Base-by-base conservation (phyloP, 2,888 invertebrate genomes). In the Callyntrura guangdongensis region DNA sequence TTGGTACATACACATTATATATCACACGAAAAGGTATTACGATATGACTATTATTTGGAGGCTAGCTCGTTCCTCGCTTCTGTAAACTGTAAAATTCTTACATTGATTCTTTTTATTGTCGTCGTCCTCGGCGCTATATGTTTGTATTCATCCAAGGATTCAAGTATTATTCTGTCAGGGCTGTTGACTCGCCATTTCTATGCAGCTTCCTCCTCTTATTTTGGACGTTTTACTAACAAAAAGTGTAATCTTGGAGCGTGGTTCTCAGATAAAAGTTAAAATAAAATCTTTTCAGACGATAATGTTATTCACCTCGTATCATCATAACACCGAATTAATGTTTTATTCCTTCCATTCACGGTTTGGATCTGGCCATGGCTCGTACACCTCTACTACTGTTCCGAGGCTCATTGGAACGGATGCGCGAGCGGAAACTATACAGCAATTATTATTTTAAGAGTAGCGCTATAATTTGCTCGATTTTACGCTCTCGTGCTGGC, bases 401-500 rank as follows among this genome's bases (percentile, higher is more conserved):
- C 12, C 11, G 47, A 5, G 59, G n/a, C 20, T 77, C 12, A n/a
- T 59, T 22, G 17, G 11, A 20, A 45, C 69, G 36, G 47, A 27
- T 79, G 79, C 27, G 36, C 56, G 59, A 59, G 56, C 27, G 27
- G 79, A 79, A 59, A 56, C 25, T 59, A 59, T 22, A 67, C 11
- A 27, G 36, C 77, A 86, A 86, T 86, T 79, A 77, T 77, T 64
- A 64, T 86, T 86, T 61, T 59, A 56, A 1, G 20, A 59, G 22
- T 69, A 86, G 74, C 47, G 45, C 74, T 74, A 86, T 86, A 74
- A 86, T 86, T 74, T 86, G 84, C 64, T 61, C 69, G 17, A 84
- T 84, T 69, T 69, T 47, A 12, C 86, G 59, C 3, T 2, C 36
- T 36, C 17, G 8, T 56, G 17, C 22, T 53, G 17, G 69, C 84